Evolutionary conservation across 2,888 invertebrate genomes (phyloP).

Genomic region (Machimus atricapillus): DNA sequence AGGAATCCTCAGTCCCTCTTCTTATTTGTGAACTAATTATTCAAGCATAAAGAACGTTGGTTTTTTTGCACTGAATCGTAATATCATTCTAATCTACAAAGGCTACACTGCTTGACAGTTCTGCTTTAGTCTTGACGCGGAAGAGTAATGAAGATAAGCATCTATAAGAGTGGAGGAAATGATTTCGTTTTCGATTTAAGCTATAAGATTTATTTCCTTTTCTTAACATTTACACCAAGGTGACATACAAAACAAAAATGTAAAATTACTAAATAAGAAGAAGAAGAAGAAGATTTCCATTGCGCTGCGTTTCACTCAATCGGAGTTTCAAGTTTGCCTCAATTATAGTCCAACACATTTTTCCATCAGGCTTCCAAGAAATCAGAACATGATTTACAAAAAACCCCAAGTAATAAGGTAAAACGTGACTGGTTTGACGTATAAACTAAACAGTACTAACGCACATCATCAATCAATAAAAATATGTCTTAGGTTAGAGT

Average conservation of each 20-base stretch:
- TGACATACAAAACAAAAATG: neutral
- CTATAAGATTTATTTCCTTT: neutral
- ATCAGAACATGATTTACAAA: neutral
- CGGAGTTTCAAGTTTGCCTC: neutral
- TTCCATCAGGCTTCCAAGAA: neutral
- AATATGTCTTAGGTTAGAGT: neutral
- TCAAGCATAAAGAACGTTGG: neutral
- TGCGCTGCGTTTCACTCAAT: neutral
- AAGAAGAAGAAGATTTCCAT: neutral
- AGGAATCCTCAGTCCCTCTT: neutral
- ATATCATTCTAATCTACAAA: neutral
- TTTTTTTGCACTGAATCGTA: neutral
- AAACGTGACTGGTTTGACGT: neutral
- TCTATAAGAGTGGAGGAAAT: neutral
- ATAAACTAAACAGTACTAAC: neutral
- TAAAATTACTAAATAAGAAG: neutral
- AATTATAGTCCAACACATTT: neutral
- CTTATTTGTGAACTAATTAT: neutral
- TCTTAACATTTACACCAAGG: neutral
- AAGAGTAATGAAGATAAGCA: neutral
- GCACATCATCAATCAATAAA: neutral
- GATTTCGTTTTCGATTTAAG: neutral
- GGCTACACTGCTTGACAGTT: neutral
- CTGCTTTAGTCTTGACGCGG: neutral
- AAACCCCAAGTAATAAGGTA: neutral